phyloP scores from a whole-genome alignment of 2,888 invertebrate species.

The Euproctis similis region DNA sequence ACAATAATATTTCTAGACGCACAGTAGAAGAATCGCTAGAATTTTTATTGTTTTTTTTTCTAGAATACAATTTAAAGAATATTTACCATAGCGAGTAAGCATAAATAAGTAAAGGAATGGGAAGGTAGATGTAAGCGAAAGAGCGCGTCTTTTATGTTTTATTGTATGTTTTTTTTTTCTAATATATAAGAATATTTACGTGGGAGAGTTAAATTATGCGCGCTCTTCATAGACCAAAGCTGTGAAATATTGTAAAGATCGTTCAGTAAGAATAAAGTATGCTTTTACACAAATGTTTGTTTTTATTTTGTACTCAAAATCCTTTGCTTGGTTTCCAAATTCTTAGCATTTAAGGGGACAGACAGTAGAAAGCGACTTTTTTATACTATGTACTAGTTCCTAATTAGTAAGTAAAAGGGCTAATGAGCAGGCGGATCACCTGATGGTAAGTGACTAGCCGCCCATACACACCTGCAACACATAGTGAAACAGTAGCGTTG shows the following conservation, averaged over 20 bases:
- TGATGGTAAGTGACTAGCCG: too few species aligned
- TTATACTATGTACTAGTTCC: too few species aligned
- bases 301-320: conserved; percentile 12
- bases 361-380: too few species aligned
- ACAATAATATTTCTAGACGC: conserved; percentile 28
- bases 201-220: conserved; percentile 38
- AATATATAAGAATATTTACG: conserved; percentile 17
- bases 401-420: too few species aligned
- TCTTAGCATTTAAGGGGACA: too few species aligned
- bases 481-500: too few species aligned
- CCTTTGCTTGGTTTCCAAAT: too few species aligned
- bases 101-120: conserved; percentile 30
- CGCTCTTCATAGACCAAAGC: conserved; percentile 71
- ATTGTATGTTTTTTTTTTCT: conserved; percentile 16
- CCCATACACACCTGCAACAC: too few species aligned
- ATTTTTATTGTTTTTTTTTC: conserved; percentile 19
- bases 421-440: too few species aligned
- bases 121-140: conserved; percentile 35
- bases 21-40: conserved; percentile 31
- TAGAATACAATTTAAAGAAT: conserved; percentile 27
- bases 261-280: conserved; percentile 48
- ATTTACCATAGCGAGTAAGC: conserved; percentile 44
- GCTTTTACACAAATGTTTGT: conserved; percentile 41
- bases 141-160: conserved; percentile 17
- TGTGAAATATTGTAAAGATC: conserved; percentile 62